A percentile compares a stretch with the other conserved stretches of the same genome.
phyloP scores from a whole-genome alignment of 2,797 vertebrate genomes.

The Tachyglossus aculeatus region DNA sequence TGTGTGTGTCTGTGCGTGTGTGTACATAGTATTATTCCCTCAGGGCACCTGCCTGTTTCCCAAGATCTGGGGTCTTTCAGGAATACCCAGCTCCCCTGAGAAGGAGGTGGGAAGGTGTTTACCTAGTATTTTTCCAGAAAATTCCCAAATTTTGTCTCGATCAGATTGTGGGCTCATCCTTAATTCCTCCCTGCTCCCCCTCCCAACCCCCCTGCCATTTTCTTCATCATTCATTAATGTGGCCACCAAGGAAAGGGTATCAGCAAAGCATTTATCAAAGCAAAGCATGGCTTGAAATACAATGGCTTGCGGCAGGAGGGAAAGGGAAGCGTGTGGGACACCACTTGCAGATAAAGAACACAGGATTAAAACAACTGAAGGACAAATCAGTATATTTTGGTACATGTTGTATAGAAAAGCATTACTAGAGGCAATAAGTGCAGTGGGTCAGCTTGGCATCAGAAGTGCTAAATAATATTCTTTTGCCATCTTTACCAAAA shows the following conservation, averaged over 20 bases:
- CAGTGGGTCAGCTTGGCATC: constrained; percentile 19
- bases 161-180: not conserved
- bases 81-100: no score
- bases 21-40: no score
- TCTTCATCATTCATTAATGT: not conserved
- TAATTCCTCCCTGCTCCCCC: not conserved
- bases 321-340: constrained; percentile 39
- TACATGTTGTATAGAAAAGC: constrained; percentile 3
- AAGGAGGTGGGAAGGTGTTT: no score
- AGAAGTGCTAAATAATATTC: constrained; percentile 37
- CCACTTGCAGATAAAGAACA: constrained; percentile 19
- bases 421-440: constrained; percentile 18
- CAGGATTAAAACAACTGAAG: constrained; percentile 46
- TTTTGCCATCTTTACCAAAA: constrained; percentile 49
- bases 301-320: constrained; percentile 32
- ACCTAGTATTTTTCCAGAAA: no score
- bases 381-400: constrained; percentile 37
- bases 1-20: no score
- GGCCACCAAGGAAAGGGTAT: constrained; percentile 33
- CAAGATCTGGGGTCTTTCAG: no score
- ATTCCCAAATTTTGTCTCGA: no score
- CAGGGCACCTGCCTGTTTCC: no score
- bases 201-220: not conserved
- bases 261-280: constrained; percentile 25
- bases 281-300: no score